A percentile compares a stretch with the other conserved stretches of the same genome.
Evolutionary conservation across 2,888 invertebrate genomes (phyloP).

Genomic region (Orgyia antiqua): DNA sequence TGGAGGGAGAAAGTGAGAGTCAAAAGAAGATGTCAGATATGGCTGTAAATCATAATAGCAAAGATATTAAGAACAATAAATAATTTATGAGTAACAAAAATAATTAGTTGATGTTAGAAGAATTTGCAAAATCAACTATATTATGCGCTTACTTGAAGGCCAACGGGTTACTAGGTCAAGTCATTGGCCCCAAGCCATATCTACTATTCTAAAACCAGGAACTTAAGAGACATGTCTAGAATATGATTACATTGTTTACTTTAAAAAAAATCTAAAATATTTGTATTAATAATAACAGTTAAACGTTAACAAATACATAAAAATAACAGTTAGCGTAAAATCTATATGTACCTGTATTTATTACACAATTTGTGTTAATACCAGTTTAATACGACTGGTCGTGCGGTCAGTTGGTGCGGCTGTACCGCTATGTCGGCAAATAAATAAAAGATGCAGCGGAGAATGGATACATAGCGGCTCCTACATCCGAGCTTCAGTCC

Average conservation of each 20-base stretch:
- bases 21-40: no score
- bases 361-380: conserved; percentile 51
- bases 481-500: conserved; percentile 49
- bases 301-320: not conserved
- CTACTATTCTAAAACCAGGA: no score
- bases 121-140: no score
- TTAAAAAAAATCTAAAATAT: no score
- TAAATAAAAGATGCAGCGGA: conserved; percentile 74
- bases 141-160: conserved; percentile 10
- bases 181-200: conserved; percentile 8
- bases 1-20: no score
- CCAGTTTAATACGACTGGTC: conserved; percentile 59
- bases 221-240: no score
- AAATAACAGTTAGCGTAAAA: conserved; percentile 9
- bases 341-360: conserved; percentile 32
- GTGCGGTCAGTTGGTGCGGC: conserved; percentile 45
- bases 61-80: no score
- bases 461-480: conserved; percentile 63
- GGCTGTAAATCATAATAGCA: no score
- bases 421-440: conserved; percentile 74
- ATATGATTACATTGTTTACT: no score
- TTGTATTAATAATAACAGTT: not conserved
- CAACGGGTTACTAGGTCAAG: conserved; percentile 22
- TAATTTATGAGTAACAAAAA: no score
- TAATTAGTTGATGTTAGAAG: no score